Conservation (phyloP, 2,888 invertebrate genomes). For the Crematogaster levior region DNA sequence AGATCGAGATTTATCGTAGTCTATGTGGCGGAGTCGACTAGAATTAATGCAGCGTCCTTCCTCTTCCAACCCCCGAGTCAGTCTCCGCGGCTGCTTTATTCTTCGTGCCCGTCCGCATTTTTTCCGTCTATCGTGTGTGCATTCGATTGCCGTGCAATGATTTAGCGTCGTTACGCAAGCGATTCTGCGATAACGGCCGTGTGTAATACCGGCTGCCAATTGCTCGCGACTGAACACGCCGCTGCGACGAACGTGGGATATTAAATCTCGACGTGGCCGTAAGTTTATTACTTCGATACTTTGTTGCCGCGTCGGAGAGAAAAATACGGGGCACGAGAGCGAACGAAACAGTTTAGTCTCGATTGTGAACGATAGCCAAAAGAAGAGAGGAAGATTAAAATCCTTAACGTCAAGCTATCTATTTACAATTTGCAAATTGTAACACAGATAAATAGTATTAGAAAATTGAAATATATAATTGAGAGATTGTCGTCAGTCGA, state of each 20-base stretch:
- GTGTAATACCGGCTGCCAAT: conserved; percentile 47
- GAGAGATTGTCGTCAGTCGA: background rate
- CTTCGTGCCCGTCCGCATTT: conserved; percentile 27
- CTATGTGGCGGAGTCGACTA: conserved; percentile 24
- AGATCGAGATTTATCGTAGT: conserved; percentile 64
- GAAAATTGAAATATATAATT: background rate
- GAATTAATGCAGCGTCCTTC: conserved; percentile 47
- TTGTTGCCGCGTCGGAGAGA: conserved; percentile 22
- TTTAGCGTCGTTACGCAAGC: conserved; percentile 62
- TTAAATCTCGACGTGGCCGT: conserved; percentile 49
- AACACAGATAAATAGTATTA: background rate
- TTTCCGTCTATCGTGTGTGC: conserved; percentile 6
- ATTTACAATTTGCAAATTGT: background rate
- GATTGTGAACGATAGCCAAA: background rate
- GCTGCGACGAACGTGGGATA: conserved; percentile 46
- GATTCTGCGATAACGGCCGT: conserved; percentile 52
- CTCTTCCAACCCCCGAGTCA: background rate
- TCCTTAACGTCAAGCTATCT: background rate
- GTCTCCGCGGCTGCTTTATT: conserved; percentile 23
- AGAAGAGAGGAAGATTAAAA: background rate
- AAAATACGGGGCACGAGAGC: conserved; percentile 10
- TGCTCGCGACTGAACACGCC: conserved; percentile 47
- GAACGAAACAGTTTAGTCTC: conserved; percentile 17
- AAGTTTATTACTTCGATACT: conserved; percentile 40
- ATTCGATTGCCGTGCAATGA: conserved; percentile 52